phyloP scores from a whole-genome alignment of 2,888 invertebrate genomes.

The Acrocera orbiculus region DNA sequence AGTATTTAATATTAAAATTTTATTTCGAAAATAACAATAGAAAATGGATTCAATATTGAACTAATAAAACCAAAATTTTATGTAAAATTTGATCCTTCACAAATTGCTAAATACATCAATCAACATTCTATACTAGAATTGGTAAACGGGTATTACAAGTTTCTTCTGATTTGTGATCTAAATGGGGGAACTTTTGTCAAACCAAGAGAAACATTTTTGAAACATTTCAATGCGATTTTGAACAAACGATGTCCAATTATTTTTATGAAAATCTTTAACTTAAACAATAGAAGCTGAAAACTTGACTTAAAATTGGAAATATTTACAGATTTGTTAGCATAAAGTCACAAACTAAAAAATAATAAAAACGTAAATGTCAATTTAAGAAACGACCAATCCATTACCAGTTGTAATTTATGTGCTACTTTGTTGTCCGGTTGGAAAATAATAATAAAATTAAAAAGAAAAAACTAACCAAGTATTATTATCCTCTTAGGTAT shows the following conservation, averaged over 20 bases:
- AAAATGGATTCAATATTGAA: too few relatives aligned
- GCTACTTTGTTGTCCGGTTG: constrained; percentile 4
- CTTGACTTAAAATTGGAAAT: constrained; percentile 5
- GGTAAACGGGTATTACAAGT: too few relatives aligned
- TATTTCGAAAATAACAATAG: too few relatives aligned
- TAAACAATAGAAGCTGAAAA: constrained; percentile 1
- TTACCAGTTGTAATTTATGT: constrained; percentile 17
- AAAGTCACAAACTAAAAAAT: constrained; percentile 8
- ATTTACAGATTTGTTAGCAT: constrained; percentile 1
- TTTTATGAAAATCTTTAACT: constrained; percentile 9
- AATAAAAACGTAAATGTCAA: constrained; percentile 19
- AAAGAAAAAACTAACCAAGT: not conserved
- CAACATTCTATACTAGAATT: too few relatives aligned
- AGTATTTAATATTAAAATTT: too few relatives aligned
- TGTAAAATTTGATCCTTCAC: too few relatives aligned
- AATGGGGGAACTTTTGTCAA: constrained; percentile 3
- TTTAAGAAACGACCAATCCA: constrained; percentile 18
- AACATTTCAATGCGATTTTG: constrained; percentile 10
- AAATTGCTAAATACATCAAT: too few relatives aligned
- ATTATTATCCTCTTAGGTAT: not conserved
- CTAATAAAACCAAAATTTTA: too few relatives aligned
- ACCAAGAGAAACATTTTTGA: too few relatives aligned
- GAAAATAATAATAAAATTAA: not conserved
- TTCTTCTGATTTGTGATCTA: too few relatives aligned
- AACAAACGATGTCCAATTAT: constrained; percentile 12